These are phyloP conservation scores for Ennomos quercinarius DNA, from an alignment of 2,888 invertebrate species.

Conservation along the genomic window DNA sequence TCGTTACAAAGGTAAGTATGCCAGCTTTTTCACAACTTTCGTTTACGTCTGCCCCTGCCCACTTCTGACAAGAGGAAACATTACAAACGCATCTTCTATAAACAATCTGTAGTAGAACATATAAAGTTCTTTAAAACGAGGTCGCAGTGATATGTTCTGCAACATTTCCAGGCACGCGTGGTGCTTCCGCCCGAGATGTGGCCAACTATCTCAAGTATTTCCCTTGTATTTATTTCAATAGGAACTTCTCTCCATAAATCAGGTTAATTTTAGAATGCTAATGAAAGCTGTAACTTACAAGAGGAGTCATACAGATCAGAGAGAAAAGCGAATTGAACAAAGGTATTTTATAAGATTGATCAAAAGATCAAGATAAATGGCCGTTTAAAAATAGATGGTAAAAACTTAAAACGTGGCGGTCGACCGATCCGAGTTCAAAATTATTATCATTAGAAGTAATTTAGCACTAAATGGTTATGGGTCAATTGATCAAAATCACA, in stretches of 20 bases:
- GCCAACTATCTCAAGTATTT: conserved; percentile 47
- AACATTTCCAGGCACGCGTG: conserved; percentile 31
- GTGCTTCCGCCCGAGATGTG: conserved; percentile 44
- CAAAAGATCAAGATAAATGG: no score
- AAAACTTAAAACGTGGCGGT: no score
- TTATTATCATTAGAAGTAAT: no score
- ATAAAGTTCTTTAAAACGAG: conserved; percentile 16
- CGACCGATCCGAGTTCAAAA: not conserved
- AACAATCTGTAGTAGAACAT: conserved; percentile 8
- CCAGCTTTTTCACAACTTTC: no score
- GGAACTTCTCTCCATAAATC: not conserved
- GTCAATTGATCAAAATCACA: no score
- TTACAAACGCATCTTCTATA: conserved; percentile 10
- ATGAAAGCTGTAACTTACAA: conserved; percentile 9
- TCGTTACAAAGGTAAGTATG: no score
- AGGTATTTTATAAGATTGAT: conserved; percentile 3
- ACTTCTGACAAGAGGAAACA: conserved; percentile 18
- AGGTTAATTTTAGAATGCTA: conserved; percentile 18
- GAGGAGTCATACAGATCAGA: conserved; percentile 4
- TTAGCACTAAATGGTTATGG: no score
- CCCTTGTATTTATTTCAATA: conserved; percentile 23
- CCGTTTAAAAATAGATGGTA: no score
- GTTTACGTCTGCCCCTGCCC: not conserved
- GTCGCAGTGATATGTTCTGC: conserved; percentile 25
- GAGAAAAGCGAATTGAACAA: conserved; percentile 1